A percentile compares a stretch with the other conserved stretches of the same genome.
Conservation (phyloP, 2,888 invertebrate genomes). For the Punctoribates punctum region DNA sequence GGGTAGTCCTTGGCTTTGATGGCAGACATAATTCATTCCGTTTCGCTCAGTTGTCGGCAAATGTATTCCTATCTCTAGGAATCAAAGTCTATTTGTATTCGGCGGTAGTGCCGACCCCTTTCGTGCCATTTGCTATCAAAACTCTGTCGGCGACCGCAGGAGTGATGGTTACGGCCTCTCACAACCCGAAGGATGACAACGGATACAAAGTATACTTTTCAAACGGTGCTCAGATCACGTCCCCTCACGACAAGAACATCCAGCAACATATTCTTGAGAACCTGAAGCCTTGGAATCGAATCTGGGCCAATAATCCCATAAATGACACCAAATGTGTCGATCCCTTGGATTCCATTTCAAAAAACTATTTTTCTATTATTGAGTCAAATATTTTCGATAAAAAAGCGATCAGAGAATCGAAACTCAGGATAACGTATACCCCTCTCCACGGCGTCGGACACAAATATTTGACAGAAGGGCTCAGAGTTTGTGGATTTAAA, state of each 20-base stretch:
- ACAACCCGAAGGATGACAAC: conserved; percentile 92
- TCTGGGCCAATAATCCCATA: conserved; percentile 66
- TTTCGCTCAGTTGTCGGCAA: conserved; percentile 81
- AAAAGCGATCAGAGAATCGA: conserved; percentile 46
- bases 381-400: conserved; percentile 13
- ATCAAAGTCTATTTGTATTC: conserved; percentile 78
- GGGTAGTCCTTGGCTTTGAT: conserved; percentile 82
- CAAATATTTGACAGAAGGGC: conserved; percentile 68
- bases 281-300: conserved; percentile 68
- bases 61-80: conserved; percentile 70
- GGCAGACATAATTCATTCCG: conserved; percentile 75
- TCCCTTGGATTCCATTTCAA: conserved; percentile 57
- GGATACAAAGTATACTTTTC: conserved; percentile 97
- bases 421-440: conserved; percentile 75
- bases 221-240: conserved; percentile 88
- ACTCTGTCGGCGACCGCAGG: conserved; percentile 67
- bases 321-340: conserved; percentile 52
- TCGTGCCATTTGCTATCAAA: conserved; percentile 79
- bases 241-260: conserved; percentile 85
- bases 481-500: conserved; percentile 67
- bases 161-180: conserved; percentile 90
- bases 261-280: conserved; percentile 69
- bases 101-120: conserved; percentile 81
- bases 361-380: conserved; percentile 37
- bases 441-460: conserved; percentile 98